Evolutionary conservation across 1,140 invertebrate genomes (phyloP).

Genomic region (Cherax destructor): DNA sequence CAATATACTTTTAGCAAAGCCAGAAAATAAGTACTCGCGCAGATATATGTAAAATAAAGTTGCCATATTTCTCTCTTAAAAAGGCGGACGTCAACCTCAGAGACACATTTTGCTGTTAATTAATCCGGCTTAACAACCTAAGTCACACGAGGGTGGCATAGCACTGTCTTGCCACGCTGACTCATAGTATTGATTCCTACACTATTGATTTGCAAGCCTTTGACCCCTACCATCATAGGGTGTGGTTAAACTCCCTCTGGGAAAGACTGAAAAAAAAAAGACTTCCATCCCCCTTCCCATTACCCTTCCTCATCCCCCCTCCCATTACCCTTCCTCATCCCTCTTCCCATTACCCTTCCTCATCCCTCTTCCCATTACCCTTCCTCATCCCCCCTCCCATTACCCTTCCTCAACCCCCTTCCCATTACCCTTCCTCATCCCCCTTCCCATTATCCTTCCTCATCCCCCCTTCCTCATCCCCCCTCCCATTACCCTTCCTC

Average conservation of each 20-base stretch:
- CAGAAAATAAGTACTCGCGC: too few species aligned
- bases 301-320: background rate
- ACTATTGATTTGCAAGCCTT: constrained; percentile 58
- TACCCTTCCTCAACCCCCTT: background rate
- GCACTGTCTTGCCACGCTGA: background rate
- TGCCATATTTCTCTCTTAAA: too few species aligned
- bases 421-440: background rate
- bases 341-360: background rate
- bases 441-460: background rate
- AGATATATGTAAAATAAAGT: too few species aligned
- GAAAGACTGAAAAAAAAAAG: constrained; percentile 1
- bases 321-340: background rate
- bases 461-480: background rate
- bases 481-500: background rate
- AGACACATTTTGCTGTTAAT: background rate
- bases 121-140: background rate
- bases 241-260: constrained; percentile 39
- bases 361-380: background rate
- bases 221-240: constrained; percentile 44
- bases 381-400: background rate
- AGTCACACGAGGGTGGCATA: background rate
- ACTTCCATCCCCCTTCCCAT: too few species aligned
- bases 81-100: background rate
- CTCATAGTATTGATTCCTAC: constrained; percentile 47
- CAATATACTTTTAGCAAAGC: too few species aligned